A percentile compares a stretch with the other conserved stretches of the same genome.
These are phyloP conservation scores for Chrysochloris asiatica DNA, from an alignment of 2,113 vertebrate species.

Conservation along the genomic window DNA sequence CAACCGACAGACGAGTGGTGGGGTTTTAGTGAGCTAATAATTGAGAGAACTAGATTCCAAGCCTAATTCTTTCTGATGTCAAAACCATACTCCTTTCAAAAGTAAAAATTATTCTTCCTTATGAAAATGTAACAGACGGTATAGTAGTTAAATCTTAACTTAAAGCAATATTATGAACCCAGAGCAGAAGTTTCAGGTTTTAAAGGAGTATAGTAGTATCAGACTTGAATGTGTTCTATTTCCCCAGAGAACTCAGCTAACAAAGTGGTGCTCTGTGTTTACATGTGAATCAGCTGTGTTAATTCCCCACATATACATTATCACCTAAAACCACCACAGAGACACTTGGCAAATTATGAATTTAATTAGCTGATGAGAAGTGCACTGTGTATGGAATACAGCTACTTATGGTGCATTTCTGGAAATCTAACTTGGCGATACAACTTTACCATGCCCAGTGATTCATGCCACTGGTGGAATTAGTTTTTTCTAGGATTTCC, in stretches of 20 bases:
- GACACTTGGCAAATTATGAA: neutral
- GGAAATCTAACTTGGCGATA: neutral
- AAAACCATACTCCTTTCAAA: slow-evolving; percentile 21
- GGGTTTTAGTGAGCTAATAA: no score
- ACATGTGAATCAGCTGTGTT: neutral
- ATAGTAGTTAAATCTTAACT: slow-evolving; percentile 8
- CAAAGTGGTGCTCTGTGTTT: neutral
- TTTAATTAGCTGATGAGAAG: no score
- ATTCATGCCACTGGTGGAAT: neutral
- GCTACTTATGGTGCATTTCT: neutral
- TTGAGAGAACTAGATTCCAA: neutral
- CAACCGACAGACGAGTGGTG: no score
- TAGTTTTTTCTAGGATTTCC: neutral
- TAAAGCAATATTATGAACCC: no score
- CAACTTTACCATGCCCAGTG: neutral
- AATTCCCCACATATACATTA: neutral
- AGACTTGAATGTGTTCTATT: neutral
- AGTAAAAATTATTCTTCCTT: neutral
- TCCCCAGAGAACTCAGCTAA: neutral
- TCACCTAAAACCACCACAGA: neutral
- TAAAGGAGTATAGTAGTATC: neutral
- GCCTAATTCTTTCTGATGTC: neutral
- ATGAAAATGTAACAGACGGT: neutral
- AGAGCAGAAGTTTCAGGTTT: neutral
- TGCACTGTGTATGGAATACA: neutral